Evolutionary conservation across 2,888 invertebrate genomes (phyloP).

Genomic region (Yponomeuta evonymella): DNA sequence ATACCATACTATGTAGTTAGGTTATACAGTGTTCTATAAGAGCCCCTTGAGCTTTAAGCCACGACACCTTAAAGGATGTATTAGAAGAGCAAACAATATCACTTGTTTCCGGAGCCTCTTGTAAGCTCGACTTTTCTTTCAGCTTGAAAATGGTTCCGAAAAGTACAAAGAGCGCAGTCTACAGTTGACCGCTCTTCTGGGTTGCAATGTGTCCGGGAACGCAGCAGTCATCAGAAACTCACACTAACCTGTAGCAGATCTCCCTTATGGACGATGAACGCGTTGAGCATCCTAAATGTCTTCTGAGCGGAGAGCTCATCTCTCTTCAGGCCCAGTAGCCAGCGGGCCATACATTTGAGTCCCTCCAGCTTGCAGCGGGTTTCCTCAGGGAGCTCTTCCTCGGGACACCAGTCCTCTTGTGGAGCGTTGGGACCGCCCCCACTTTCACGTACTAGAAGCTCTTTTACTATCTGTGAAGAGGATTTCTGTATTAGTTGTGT

Average conservation of each 20-base stretch:
- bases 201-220: too few species aligned
- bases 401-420: slow-evolving; percentile 86
- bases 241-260: slow-evolving; percentile 80
- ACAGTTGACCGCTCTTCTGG: too few species aligned
- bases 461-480: slow-evolving; percentile 89
- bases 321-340: slow-evolving; percentile 93
- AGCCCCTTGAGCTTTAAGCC: too few species aligned
- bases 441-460: slow-evolving; percentile 89
- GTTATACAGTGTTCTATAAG: too few species aligned
- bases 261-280: slow-evolving; percentile 94
- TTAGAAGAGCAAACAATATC: too few species aligned
- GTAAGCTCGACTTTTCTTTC: too few species aligned
- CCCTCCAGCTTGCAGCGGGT: slow-evolving; percentile 95
- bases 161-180: neutral
- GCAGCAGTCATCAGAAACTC: neutral
- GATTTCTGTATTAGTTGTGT: neutral
- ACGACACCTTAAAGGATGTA: too few species aligned
- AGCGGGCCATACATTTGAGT: slow-evolving; percentile 96
- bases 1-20: too few species aligned
- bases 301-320: slow-evolving; percentile 93
- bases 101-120: too few species aligned
- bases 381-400: slow-evolving; percentile 91
- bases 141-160: neutral
- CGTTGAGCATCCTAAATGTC: slow-evolving; percentile 95
- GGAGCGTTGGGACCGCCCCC: slow-evolving; percentile 73